A percentile compares a stretch with the other conserved stretches of the same genome.
Evolutionary conservation across 2,113 vertebrate species (phyloP).

Genomic region (Axis porcinus): DNA sequence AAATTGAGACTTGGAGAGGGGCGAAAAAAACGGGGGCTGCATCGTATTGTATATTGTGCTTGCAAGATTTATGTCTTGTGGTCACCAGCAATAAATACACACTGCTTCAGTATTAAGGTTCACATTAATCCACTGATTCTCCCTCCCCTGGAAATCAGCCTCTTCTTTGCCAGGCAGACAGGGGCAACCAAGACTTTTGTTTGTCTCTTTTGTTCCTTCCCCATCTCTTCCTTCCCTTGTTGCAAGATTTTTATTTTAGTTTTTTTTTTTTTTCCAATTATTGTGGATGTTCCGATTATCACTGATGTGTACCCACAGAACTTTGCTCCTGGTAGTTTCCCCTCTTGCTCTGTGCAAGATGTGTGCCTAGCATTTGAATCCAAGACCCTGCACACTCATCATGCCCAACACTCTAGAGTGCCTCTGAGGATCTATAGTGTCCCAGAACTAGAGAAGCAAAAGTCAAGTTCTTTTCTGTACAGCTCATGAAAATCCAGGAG

Average conservation of each 20-base stretch:
- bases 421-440: neutral
- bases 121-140: conserved; percentile 74
- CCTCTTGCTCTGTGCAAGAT: neutral
- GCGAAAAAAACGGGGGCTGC: conserved; percentile 64
- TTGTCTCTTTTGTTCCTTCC: conserved; percentile 69
- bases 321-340: neutral
- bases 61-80: conserved; percentile 84
- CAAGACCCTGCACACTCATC: neutral
- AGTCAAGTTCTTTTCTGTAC: conserved; percentile 8
- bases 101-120: conserved; percentile 80
- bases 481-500: neutral
- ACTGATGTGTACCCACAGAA: neutral
- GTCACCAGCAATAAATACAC: conserved; percentile 86
- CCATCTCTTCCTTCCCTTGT: conserved; percentile 46
- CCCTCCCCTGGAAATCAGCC: conserved; percentile 65
- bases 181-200: conserved; percentile 68
- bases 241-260: neutral
- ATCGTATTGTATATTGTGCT: conserved; percentile 80
- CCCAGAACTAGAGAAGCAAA: neutral
- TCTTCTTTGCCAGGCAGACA: conserved; percentile 77
- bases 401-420: rapidly evolving
- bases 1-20: conserved; percentile 75
- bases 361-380: neutral
- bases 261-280: conserved; percentile 10
- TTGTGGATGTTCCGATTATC: neutral